Evolutionary conservation across 2,113 vertebrate genomes (phyloP).

Genomic region (Eclectus roratus): DNA sequence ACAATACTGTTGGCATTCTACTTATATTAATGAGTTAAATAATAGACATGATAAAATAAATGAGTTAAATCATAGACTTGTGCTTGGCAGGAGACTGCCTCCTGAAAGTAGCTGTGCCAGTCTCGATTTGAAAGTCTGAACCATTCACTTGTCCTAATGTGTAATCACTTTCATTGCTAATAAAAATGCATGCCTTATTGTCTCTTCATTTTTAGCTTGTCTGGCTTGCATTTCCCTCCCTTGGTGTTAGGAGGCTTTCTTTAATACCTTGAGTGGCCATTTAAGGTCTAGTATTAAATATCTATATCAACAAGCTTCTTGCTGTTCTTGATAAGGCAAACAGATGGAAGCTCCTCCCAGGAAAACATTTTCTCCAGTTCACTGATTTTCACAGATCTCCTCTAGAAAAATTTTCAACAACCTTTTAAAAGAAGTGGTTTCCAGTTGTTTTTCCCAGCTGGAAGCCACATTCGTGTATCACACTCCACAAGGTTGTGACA

Average conservation of each 20-base stretch:
- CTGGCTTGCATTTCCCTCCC: neutral
- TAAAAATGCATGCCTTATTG: neutral
- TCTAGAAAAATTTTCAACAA: neutral
- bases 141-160: neutral
- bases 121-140: neutral
- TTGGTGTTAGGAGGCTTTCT: neutral
- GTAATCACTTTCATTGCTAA: neutral
- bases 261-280: neutral
- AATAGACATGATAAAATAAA: neutral
- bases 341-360: neutral
- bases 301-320: neutral
- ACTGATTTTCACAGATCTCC: neutral
- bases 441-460: neutral
- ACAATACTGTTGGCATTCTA: neutral
- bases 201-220: neutral
- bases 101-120: neutral
- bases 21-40: neutral
- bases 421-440: neutral
- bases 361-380: neutral
- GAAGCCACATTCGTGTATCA: neutral
- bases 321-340: neutral
- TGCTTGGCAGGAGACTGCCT: neutral
- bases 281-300: neutral
- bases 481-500: neutral
- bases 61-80: neutral